A percentile compares a stretch with the other conserved stretches of the same genome.
Evolutionary conservation across 2,888 invertebrate species (phyloP).

Genomic region (Autographa gamma): DNA sequence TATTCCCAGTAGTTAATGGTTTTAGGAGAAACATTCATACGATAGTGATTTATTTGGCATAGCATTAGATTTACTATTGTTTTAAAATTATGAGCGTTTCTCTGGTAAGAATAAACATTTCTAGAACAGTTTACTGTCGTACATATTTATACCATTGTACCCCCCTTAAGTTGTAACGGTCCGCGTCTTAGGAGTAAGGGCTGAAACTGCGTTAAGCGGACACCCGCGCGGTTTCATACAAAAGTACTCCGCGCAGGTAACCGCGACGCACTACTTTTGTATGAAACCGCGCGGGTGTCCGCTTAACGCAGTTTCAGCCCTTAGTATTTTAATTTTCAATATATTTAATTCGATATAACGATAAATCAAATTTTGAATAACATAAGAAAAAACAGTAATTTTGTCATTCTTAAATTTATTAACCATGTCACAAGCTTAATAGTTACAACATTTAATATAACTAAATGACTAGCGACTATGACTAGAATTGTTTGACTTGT

Average conservation of each 20-base stretch:
- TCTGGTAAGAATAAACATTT: constrained; percentile 5
- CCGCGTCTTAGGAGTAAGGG: too few relatives aligned
- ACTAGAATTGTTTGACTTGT: constrained; percentile 5
- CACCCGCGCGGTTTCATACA: too few relatives aligned
- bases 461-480: constrained; percentile 9
- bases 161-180: too few relatives aligned
- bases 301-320: too few relatives aligned
- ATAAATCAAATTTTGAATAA: too few relatives aligned
- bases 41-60: constrained; percentile 65
- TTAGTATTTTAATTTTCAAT: too few relatives aligned
- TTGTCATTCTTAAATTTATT: not conserved
- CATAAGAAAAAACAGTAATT: not conserved
- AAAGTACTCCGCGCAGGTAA: too few relatives aligned
- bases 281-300: too few relatives aligned
- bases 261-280: too few relatives aligned
- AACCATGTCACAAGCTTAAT: not conserved
- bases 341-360: too few relatives aligned
- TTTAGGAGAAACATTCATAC: constrained; percentile 74
- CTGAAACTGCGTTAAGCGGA: too few relatives aligned
- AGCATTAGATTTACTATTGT: constrained; percentile 23
- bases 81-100: constrained; percentile 15
- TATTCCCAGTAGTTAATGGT: constrained; percentile 74
- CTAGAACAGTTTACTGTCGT: not conserved
- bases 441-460: constrained; percentile 7
- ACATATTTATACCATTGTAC: too few relatives aligned